phyloP scores from a whole-genome alignment of 2,797 vertebrate genomes.

The Eptatretus atami region DNA sequence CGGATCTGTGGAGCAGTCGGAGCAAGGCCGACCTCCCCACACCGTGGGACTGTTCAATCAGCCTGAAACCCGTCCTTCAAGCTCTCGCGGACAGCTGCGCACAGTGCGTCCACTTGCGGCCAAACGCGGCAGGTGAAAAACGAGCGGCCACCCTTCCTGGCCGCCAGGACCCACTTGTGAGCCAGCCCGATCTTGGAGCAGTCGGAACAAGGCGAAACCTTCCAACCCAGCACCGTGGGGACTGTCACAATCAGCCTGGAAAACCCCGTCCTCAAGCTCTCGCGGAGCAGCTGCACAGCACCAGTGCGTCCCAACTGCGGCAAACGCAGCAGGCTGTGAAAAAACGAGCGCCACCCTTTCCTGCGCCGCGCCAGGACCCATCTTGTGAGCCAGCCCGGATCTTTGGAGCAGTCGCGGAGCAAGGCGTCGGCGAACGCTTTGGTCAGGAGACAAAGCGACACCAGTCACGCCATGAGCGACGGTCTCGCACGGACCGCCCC shows the following conservation, averaged over 20 bases:
- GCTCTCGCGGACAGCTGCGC: too few species aligned
- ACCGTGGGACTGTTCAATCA: too few species aligned
- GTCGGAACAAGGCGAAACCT: too few species aligned
- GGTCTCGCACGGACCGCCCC: constrained; percentile 68
- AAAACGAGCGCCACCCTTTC: constrained; percentile 43
- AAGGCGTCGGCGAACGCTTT: constrained; percentile 42
- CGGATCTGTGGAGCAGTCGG: too few species aligned
- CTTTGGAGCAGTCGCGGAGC: constrained; percentile 35
- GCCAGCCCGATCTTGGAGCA: constrained; percentile 34
- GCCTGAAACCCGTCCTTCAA: too few species aligned
- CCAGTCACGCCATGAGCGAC: constrained; percentile 28
- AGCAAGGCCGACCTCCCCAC: too few species aligned
- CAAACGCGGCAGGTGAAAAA: constrained; percentile 58
- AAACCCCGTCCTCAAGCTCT: too few species aligned
- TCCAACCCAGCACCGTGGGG: too few species aligned
- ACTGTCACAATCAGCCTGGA: too few species aligned
- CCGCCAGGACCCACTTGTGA: constrained; percentile 48
- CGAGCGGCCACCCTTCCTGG: constrained; percentile 32
- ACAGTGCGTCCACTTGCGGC: too few species aligned
- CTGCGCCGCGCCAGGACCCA: constrained; percentile 58
- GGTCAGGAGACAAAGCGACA: constrained; percentile 47
- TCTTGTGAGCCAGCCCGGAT: constrained; percentile 27
- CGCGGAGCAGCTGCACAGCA: not conserved
- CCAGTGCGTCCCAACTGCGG: constrained; percentile 25
- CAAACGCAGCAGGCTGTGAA: constrained; percentile 53